Conservation (phyloP, 1,140 invertebrate species). For the Zelostemma sp. region DNA sequence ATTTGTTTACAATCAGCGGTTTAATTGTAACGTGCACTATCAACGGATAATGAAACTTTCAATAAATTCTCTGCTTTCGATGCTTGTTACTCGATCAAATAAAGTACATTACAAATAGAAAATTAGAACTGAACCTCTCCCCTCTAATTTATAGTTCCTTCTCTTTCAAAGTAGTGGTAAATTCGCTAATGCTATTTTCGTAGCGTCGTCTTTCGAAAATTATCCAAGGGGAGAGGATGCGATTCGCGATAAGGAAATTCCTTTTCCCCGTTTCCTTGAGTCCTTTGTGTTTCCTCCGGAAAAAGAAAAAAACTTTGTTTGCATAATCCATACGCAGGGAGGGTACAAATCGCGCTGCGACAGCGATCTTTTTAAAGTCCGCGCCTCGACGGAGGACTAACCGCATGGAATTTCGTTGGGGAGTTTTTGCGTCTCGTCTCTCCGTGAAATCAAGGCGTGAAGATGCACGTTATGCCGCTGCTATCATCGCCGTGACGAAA, state of each 20-base stretch:
- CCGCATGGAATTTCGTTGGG: slow-evolving; percentile 59
- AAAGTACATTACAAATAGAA: background rate
- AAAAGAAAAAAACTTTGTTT: slow-evolving; percentile 13
- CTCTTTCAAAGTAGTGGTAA: background rate
- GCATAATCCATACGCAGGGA: slow-evolving; percentile 40
- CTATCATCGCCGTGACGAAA: slow-evolving; percentile 53
- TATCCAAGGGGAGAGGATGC: background rate
- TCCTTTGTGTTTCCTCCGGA: slow-evolving; percentile 3
- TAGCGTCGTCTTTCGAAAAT: background rate
- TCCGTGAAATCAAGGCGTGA: slow-evolving; percentile 47
- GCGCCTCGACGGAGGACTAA: slow-evolving; percentile 54
- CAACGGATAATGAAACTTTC: no score
- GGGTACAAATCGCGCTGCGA: slow-evolving; percentile 39
- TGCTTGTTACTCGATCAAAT: background rate
- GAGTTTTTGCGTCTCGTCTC: slow-evolving; percentile 50
- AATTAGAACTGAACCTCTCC: background rate
- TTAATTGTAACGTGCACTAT: no score
- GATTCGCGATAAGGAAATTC: background rate
- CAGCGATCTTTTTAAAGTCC: slow-evolving; percentile 43
- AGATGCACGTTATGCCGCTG: slow-evolving; percentile 46
- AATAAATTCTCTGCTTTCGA: background rate
- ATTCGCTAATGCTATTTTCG: background rate
- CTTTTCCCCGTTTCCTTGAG: slow-evolving; percentile 17
- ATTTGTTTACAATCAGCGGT: no score
- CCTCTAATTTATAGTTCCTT: background rate